phyloP scores from a whole-genome alignment of 2,113 vertebrate genomes.

The Falcunculus frontatus region DNA sequence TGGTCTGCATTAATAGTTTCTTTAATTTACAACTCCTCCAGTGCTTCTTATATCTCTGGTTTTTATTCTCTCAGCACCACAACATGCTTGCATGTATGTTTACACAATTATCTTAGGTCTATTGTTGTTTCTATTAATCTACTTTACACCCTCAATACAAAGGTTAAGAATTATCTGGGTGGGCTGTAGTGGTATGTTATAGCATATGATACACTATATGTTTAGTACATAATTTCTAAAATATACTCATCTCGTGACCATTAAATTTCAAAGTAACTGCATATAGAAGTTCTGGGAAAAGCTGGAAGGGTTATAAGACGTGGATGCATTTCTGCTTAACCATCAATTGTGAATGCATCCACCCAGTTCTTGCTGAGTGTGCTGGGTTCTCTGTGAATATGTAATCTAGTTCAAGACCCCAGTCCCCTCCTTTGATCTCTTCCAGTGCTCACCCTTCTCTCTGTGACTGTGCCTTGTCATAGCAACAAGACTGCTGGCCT shows the following conservation, averaged over 20 bases:
- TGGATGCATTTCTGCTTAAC: neutral
- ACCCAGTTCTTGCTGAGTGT: neutral
- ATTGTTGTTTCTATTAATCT: neutral
- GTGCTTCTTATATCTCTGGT: neutral
- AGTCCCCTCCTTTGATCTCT: neutral
- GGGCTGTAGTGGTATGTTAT: neutral
- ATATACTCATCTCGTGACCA: neutral
- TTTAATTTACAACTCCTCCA: neutral
- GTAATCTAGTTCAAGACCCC: neutral
- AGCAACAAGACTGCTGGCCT: neutral
- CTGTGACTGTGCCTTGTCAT: neutral
- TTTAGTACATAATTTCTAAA: neutral
- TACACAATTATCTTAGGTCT: neutral
- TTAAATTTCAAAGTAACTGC: neutral
- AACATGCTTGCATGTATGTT: neutral
- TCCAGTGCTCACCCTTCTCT: neutral
- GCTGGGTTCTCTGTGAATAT: neutral
- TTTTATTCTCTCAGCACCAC: neutral
- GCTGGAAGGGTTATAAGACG: neutral
- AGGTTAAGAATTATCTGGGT: neutral
- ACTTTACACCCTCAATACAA: neutral
- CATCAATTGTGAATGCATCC: neutral
- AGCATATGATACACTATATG: neutral
- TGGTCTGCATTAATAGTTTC: neutral
- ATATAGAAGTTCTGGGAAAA: neutral